Evolutionary conservation across 1,140 invertebrate species (phyloP).

Genomic region (Hyles vespertilio): DNA sequence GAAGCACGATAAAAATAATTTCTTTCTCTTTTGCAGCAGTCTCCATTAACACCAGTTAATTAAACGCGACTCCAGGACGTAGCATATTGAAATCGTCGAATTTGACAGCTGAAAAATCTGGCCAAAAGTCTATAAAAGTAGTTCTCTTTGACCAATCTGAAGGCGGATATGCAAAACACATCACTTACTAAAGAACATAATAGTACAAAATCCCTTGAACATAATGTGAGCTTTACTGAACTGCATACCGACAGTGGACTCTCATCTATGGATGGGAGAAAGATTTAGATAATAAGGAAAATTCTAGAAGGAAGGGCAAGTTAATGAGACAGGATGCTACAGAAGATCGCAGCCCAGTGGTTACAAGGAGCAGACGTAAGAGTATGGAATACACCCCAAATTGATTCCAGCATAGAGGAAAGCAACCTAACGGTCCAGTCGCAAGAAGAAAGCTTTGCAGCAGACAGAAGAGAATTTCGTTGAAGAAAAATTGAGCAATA

Average conservation of each 20-base stretch:
- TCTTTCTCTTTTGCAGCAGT: constrained; percentile 27
- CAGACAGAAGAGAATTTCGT: constrained; percentile 14
- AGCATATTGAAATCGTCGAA: constrained; percentile 50
- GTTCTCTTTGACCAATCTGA: constrained; percentile 46
- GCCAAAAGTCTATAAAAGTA: constrained; percentile 47
- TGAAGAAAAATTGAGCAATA: constrained; percentile 3
- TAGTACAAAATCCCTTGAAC: constrained; percentile 1
- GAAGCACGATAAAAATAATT: background rate
- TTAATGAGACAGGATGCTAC: constrained; percentile 40
- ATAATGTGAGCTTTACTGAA: background rate
- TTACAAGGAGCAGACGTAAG: constrained; percentile 46
- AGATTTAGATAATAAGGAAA: constrained; percentile 29
- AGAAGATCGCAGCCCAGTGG: constrained; percentile 32
- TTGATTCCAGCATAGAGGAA: background rate
- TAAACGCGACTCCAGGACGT: constrained; percentile 45
- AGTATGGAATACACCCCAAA: constrained; percentile 23
- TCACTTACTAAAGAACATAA: constrained; percentile 2
- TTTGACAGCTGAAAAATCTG: constrained; percentile 23
- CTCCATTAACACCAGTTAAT: constrained; percentile 41
- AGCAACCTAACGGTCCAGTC: constrained; percentile 16
- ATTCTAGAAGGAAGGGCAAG: constrained; percentile 27
- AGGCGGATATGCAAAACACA: constrained; percentile 20
- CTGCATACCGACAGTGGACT: too few species aligned
- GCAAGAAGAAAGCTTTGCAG: constrained; percentile 20
- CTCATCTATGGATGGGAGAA: constrained; percentile 2